Evolutionary conservation across 1,140 invertebrate species (phyloP).

Genomic region (Patella vulgata): DNA sequence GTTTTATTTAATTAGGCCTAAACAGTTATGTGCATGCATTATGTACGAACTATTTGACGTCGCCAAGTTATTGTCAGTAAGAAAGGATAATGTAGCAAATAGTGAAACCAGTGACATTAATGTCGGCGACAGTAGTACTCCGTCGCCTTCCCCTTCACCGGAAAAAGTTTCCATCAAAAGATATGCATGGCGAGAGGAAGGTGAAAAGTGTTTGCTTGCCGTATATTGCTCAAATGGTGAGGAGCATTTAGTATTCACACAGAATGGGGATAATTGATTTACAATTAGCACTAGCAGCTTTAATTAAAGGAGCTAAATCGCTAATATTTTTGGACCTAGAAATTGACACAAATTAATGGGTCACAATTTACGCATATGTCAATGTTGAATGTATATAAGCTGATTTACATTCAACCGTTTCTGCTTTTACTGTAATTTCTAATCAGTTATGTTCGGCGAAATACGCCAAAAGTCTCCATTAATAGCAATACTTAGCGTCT

Average conservation of each 20-base stretch:
- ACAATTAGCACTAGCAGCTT: too few relatives aligned
- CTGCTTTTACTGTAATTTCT: too few relatives aligned
- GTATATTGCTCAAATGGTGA: constrained; percentile 49
- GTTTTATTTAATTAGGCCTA: too few relatives aligned
- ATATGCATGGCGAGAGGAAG: constrained; percentile 51
- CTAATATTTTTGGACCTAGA: not conserved
- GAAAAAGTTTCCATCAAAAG: constrained; percentile 25
- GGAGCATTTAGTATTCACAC: not conserved
- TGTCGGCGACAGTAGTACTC: constrained; percentile 9
- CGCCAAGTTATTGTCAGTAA: constrained; percentile 42
- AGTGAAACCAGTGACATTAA: too few relatives aligned
- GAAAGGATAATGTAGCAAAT: too few relatives aligned
- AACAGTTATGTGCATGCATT: not conserved
- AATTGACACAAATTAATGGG: not conserved
- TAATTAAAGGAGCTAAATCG: too few relatives aligned
- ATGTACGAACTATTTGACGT: constrained; percentile 48
- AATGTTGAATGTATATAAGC: too few relatives aligned
- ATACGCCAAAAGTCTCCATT: too few relatives aligned
- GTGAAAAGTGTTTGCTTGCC: constrained; percentile 49
- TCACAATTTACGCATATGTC: not conserved
- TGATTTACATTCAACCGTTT: too few relatives aligned
- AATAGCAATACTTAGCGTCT: too few relatives aligned
- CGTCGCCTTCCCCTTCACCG: not conserved
- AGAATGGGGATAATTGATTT: too few relatives aligned
- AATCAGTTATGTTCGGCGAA: too few relatives aligned